A percentile compares a stretch with the other conserved stretches of the same genome.
Evolutionary conservation across 92 coral and sea anemone species (phyloP).

Genomic region (Zoanthus solanderi): DNA sequence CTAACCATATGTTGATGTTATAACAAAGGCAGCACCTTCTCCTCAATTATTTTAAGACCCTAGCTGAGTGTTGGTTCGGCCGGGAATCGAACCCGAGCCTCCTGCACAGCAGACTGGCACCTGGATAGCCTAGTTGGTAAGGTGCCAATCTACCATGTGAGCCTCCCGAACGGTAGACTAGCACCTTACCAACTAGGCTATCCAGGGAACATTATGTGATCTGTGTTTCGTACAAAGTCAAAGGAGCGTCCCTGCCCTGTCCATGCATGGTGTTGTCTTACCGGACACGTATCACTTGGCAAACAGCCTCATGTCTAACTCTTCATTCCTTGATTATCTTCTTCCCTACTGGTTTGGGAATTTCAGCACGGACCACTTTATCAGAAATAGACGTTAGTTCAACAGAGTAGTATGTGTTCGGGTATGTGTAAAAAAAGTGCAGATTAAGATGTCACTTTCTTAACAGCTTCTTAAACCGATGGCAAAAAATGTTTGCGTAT

Average conservation of each 20-base stretch:
- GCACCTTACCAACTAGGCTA: too few species aligned
- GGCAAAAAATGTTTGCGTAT: constrained; percentile 60
- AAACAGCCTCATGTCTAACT: constrained; percentile 47
- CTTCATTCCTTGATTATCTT: constrained; percentile 47
- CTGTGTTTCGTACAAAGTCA: too few species aligned
- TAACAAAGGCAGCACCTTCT: too few species aligned
- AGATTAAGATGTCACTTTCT: constrained; percentile 65
- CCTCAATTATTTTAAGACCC: too few species aligned
- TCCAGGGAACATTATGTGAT: too few species aligned
- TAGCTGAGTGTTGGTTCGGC: too few species aligned
- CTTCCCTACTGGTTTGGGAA: constrained; percentile 49
- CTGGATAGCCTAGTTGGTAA: too few species aligned
- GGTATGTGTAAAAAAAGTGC: constrained; percentile 68
- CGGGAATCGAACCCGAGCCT: too few species aligned
- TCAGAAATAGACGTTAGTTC: constrained; percentile 45
- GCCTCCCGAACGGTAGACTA: too few species aligned
- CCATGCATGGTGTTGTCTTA: constrained; percentile 41
- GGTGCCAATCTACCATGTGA: too few species aligned
- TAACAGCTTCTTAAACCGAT: constrained; percentile 66
- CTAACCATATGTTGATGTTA: too few species aligned
- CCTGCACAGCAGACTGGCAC: too few species aligned
- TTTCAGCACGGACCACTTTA: constrained; percentile 44
- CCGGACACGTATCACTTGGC: constrained; percentile 11
- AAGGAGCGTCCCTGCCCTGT: background rate
- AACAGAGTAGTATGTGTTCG: constrained; percentile 40